Evolutionary conservation across 2,888 invertebrate genomes (phyloP), one percentile per base, ranked within the genome.

Genomic region (Archips crataeganus): DNA sequence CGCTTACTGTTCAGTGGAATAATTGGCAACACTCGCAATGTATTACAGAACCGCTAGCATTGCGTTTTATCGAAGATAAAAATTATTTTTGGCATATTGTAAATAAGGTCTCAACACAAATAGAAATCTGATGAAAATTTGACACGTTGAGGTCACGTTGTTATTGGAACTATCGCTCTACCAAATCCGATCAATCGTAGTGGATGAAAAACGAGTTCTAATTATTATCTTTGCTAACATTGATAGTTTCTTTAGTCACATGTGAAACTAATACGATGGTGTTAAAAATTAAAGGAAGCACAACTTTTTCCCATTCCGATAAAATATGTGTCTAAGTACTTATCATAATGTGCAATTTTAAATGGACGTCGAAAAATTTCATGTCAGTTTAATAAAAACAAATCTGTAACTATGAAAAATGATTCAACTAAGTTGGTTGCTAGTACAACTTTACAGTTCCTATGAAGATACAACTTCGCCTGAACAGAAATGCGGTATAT

Each of bases 401-500:
- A 61, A 39, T 45, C 51, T 3, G 34, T 71, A 66, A 71, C 65
- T 71, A 71, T 67, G 61, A 71, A 66, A 13, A 71, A 71, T 59
- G 54, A 45, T 49, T 15, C 60, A 61, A 62, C 23, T 54, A 54
- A 54, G 54, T 54, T 54, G 23, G n/a, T 42, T 32, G 51, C 66
- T 3, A 65, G 65, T 42, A 23, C 23, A 65, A 71, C 60, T 71
- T 71, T 67, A 47, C 51, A 54, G 54, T 42, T 39, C 34, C 23
- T 42, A 74, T 59, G 65, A 68, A 75, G 70, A 75, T 71, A 71
- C 66, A 76, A 76, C 83, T 84, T 78, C 83, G 82, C 81, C 80
- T 77, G 76, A 81, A 84, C 85, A 82, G 82, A 49, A n/a, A 82
- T 83, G 80, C 85, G 78, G 84, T 89, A 87, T 87, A 89, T 88